These are phyloP conservation scores for Coecobrya sp. DNA, from an alignment of 2,888 invertebrate species.

Conservation along the genomic window DNA sequence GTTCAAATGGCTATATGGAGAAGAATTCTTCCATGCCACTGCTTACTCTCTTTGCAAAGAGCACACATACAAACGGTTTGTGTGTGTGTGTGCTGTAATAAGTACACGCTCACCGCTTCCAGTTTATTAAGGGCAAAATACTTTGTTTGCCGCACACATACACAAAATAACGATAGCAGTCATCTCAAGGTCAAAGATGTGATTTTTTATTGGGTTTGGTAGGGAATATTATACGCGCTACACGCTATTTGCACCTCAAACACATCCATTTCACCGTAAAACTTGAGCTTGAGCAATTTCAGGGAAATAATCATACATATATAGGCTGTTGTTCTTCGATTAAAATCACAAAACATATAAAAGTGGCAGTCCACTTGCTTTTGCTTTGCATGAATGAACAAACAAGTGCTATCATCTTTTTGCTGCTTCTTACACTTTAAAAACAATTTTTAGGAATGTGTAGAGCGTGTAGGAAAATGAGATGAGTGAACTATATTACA, in stretches of 20 bases:
- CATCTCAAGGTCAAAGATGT: slow-evolving; percentile 8
- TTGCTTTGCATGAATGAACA: too few species aligned
- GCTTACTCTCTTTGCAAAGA: neutral
- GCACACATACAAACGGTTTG: neutral
- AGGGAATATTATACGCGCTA: too few species aligned
- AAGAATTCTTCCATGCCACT: neutral
- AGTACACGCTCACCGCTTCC: neutral
- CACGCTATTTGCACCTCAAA: neutral
- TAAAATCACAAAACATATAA: neutral
- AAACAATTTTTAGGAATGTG: too few species aligned
- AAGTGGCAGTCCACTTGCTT: neutral
- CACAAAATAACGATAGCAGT: neutral
- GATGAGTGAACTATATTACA: too few species aligned
- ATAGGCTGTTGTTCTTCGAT: neutral
- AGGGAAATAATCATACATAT: neutral
- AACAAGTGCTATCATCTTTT: too few species aligned
- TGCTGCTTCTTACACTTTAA: too few species aligned
- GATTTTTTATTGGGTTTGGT: neutral
- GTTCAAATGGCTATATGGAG: neutral
- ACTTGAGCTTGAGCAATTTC: neutral
- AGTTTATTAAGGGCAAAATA: slow-evolving; percentile 16
- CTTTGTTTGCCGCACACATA: slow-evolving; percentile 10
- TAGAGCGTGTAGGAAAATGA: too few species aligned
- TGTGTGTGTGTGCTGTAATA: neutral
- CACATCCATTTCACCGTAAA: neutral